Evolutionary conservation across 2,113 vertebrate species (phyloP), one percentile per base, ranked within the genome.

Genomic region (Notarius lentiginosus): DNA sequence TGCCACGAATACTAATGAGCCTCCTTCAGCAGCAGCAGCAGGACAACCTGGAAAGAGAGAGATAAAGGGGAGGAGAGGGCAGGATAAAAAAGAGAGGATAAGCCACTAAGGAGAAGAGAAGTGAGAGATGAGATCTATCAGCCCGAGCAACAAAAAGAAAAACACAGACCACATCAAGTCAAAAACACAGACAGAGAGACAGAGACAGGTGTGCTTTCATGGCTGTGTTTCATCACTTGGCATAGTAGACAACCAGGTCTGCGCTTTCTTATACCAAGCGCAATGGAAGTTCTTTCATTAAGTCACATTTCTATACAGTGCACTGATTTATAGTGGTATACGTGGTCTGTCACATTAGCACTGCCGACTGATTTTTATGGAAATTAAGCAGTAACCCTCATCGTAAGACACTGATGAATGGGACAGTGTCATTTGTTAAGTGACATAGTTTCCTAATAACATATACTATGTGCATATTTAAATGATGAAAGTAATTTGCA

Each of bases 1-100:
- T 90, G 91, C 89, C 88, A 87, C 83, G 89, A 90, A 92, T 84
- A 76, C 88, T 90, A 93, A 95, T 91, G 93, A 72, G 73, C 91
- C 88, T 83, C 85, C 76, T 85, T 68, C 18, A n/a, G n/a, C 63
- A 72, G 72, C 18, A n/a, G n/a, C 63, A 72, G 72, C 73, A 86
- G 79, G 53, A 76, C 61, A 84, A 84, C 53, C 81, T 89, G 76
- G 79, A 63, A 41, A 49, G 72, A 82, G 41, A 83, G 77, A 89
- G 85, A 58, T 61, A 79, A 20, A 77, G 81, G 82, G 79, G 41
- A 49, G 80, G 14, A 18, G 61, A 77, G 72, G 24, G 82, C 20
- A 86, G 86, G 75, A 77, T 63, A 87, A 91, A 75, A 89, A 30
- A 55, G 83, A 75, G 70, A 51, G 87, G 84, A 86, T 51, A 83